These are phyloP conservation scores for Myotis davidii DNA, from an alignment of 2,113 vertebrate genomes.

Conservation along the genomic window DNA sequence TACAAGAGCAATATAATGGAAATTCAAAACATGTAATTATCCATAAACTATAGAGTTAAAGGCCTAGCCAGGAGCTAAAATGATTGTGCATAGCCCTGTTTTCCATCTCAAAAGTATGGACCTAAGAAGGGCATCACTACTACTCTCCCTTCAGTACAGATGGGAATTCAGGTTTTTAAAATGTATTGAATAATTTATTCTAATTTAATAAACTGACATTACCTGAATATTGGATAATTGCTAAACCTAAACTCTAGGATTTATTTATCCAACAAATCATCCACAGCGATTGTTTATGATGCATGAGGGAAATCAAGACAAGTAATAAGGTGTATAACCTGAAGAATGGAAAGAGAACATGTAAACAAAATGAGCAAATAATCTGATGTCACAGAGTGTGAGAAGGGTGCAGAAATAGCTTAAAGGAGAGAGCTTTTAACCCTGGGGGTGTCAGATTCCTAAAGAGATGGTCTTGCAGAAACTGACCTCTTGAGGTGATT, in stretches of 20 bases:
- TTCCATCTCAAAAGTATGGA: background rate
- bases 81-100: background rate
- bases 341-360: background rate
- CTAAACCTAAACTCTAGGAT: conserved; percentile 4
- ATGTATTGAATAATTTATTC: background rate
- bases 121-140: background rate
- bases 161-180: background rate
- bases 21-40: conserved; percentile 44
- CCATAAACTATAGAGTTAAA: background rate
- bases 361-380: background rate
- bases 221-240: background rate
- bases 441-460: background rate
- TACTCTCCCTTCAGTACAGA: background rate
- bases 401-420: background rate
- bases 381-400: background rate
- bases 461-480: background rate
- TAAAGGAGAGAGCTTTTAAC: background rate
- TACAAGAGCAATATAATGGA: background rate
- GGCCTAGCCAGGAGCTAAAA: background rate
- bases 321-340: conserved; percentile 6
- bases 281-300: background rate
- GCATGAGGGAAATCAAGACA: background rate
- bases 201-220: background rate
- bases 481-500: background rate
- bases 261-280: background rate